Base-by-base conservation (phyloP, 2,888 invertebrate genomes). In the Torymus auratus region DNA sequence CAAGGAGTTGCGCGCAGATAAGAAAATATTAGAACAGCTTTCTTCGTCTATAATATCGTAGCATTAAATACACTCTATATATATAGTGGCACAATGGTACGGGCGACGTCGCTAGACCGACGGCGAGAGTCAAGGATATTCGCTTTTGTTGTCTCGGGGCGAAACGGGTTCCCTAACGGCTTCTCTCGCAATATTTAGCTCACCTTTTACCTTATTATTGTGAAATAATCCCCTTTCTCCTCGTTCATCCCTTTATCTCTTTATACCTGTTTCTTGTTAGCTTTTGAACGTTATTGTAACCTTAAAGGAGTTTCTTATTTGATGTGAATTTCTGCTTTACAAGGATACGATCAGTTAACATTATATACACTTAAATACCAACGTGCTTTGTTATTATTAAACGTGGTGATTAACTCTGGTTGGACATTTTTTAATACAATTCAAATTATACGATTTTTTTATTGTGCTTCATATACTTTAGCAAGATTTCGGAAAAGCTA, bases 21-120 rank as follows among this genome's bases (percentile, higher is more conserved):
- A 69, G 69, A 69, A 69, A 76, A 61, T 62, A 20, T 68, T 69
- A 76, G 14, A 67, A 56, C 69, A 11, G 53, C 55, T 74, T 76
- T 69, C 67, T 69, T 69, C 14, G 68, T 20, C 55, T 53, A 52
- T 28, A 17, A 61, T 61, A 55, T 50, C 28, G 15, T 12, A 12
- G 15, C 61, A 15, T 68, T 60, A 53, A 74, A 74, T 65, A 65
- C 68, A n/a, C 61, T 68, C 53, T 76, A 53, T 76, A 68, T 68
- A 11, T 58, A 17, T 12, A 17, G 15, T 41, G 28, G 15, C 23
- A 76, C 50, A 68, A 53, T 61, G n/a, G 23, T 50, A 67, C 41
- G 65, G 14, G 55, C 56, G 14, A n/a, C 28, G n/a, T n/a, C n/a
- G 65, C 28, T 65, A 10, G 23, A 28, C 14, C 13, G 5, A 10